These are phyloP conservation scores for Chaitophorus viminalis DNA, from an alignment of 2,888 invertebrate genomes.

Conservation along the genomic window DNA sequence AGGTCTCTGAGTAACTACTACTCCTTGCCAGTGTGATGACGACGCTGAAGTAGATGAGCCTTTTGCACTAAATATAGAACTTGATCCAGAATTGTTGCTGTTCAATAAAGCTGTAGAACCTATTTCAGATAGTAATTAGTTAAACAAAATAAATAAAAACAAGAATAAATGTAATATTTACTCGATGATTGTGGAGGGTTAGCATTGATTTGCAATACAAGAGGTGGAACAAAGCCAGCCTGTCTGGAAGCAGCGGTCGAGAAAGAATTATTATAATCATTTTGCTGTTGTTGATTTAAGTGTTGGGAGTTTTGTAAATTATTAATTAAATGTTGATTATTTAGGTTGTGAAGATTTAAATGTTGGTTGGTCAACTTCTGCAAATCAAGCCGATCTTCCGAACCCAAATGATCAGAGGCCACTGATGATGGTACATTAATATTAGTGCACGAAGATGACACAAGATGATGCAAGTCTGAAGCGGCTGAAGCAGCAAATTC, in stretches of 20 bases:
- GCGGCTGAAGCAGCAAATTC: conserved; percentile 41
- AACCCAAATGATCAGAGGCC: not conserved
- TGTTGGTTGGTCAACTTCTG: conserved; percentile 15
- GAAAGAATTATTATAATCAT: conserved; percentile 53
- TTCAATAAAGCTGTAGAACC: conserved; percentile 32
- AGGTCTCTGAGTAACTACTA: conserved; percentile 32
- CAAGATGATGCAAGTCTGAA: conserved; percentile 39
- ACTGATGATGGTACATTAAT: conserved; percentile 11
- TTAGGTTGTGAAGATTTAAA: conserved; percentile 22
- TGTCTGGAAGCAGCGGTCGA: conserved; percentile 29
- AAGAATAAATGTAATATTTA: conserved; percentile 8
- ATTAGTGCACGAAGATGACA: conserved; percentile 23
- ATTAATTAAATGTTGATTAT: conserved; percentile 28
- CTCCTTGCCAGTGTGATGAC: conserved; percentile 43
- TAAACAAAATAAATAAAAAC: not conserved
- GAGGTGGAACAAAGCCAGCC: conserved; percentile 92
- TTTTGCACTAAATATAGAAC: conserved; percentile 37
- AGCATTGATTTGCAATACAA: conserved; percentile 67
- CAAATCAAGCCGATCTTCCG: conserved; percentile 8
- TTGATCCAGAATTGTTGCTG: conserved; percentile 14
- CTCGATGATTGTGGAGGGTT: conserved; percentile 31
- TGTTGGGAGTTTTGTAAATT: conserved; percentile 23
- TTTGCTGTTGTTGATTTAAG: conserved; percentile 37
- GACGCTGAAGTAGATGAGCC: conserved; percentile 11
- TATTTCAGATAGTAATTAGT: conserved; percentile 8